Percentiles rank a stretch among this genome's conserved stretches.
These are phyloP conservation scores for Mizuhopecten yessoensis DNA, from an alignment of 1,140 invertebrate genomes.

Conservation along the genomic window DNA sequence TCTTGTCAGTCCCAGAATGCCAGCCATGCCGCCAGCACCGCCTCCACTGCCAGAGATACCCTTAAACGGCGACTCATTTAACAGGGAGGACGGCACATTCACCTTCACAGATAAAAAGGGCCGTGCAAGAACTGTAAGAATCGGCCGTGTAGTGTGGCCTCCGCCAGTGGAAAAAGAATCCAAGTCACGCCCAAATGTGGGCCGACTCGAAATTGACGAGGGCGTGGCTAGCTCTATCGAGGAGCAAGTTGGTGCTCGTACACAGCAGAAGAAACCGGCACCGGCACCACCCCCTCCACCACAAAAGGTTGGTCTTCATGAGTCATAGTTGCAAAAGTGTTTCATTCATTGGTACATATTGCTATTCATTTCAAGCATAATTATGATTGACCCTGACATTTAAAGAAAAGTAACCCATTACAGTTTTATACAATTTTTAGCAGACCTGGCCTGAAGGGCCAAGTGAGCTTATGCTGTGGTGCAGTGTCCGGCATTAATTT, in stretches of 20 bases:
- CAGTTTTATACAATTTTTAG: too few species aligned
- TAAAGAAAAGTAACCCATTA: too few species aligned
- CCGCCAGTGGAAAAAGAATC: slow-evolving; percentile 86
- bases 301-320: not conserved
- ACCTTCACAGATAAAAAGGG: slow-evolving; percentile 86
- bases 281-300: slow-evolving; percentile 52
- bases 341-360: too few species aligned
- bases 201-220: slow-evolving; percentile 80
- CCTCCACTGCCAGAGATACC: slow-evolving; percentile 92
- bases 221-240: slow-evolving; percentile 74
- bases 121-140: slow-evolving; percentile 95
- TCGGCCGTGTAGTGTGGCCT: slow-evolving; percentile 98
- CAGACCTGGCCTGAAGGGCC: too few species aligned
- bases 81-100: slow-evolving; percentile 76
- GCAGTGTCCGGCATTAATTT: too few species aligned
- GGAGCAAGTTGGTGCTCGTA: slow-evolving; percentile 68
- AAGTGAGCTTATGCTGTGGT: too few species aligned
- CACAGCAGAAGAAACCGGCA: slow-evolving; percentile 68
- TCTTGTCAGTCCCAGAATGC: slow-evolving; percentile 61
- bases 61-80: slow-evolving; percentile 89
- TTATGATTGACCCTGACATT: too few species aligned
- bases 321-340: too few species aligned
- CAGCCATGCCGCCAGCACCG: slow-evolving; percentile 80
- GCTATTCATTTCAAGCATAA: too few species aligned
- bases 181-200: slow-evolving; percentile 69